A percentile compares a stretch with the other conserved stretches of the same genome.
phyloP scores from a whole-genome alignment of 2,113 vertebrate genomes.

The Tragelaphus strepsiceros region DNA sequence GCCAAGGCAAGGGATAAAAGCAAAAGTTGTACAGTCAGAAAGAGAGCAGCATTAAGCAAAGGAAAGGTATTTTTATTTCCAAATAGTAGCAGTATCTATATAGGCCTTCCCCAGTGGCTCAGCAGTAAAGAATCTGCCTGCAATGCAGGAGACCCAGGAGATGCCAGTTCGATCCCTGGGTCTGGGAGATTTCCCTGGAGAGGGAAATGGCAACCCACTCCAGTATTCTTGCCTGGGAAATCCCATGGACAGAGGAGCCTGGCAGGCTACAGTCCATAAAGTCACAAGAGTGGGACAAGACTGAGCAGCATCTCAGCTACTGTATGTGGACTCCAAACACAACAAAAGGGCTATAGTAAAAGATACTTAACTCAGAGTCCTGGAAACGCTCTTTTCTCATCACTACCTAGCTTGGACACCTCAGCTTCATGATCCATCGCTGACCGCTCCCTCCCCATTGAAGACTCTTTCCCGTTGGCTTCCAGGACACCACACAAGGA shows the following conservation, averaged over 20 bases:
- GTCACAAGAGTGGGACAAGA: not conserved
- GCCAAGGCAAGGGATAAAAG: not conserved
- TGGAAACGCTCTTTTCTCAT: not conserved
- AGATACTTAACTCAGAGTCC: not conserved
- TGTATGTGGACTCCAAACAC: not conserved
- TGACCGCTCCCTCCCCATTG: no score
- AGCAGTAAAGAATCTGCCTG: not conserved
- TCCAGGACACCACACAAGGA: not conserved
- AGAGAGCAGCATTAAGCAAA: not conserved
- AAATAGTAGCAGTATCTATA: not conserved
- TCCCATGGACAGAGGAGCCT: not conserved
- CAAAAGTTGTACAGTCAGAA: not conserved
- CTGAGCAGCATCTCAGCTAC: not conserved
- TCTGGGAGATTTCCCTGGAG: not conserved
- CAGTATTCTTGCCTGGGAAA: not conserved
- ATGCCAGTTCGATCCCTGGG: not conserved
- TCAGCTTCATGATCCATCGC: not conserved
- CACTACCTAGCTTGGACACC: accelerated
- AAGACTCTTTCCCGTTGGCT: not conserved
- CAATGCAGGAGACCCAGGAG: not conserved
- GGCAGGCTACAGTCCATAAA: not conserved
- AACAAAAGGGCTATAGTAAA: not conserved
- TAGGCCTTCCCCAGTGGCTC: not conserved
- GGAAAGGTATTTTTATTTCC: not conserved
- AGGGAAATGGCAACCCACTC: not conserved